Evolutionary conservation across 1,140 invertebrate species (phyloP).

Genomic region (Hylaeus volcanicus): DNA sequence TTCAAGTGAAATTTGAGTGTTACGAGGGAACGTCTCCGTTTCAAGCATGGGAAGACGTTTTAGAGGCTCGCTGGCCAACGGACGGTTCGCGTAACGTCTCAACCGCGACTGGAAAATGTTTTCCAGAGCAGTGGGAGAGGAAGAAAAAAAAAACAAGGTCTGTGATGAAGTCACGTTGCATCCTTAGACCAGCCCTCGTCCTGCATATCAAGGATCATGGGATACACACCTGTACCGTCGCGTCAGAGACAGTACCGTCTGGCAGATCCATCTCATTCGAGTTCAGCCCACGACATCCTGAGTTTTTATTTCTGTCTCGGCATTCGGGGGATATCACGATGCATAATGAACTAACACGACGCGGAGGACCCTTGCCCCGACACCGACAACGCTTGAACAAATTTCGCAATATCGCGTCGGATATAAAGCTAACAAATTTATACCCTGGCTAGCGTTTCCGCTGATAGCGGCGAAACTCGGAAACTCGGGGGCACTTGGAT

Average conservation of each 20-base stretch:
- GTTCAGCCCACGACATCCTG: not conserved
- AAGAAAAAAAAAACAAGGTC: slow-evolving; percentile 15
- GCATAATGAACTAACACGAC: slow-evolving; percentile 10
- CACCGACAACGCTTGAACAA: not conserved
- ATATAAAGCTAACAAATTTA: slow-evolving; percentile 4
- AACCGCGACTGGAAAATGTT: slow-evolving; percentile 39
- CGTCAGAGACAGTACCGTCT: not conserved
- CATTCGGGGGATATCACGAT: slow-evolving; percentile 2
- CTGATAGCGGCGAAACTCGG: not conserved
- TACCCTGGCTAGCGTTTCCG: not conserved
- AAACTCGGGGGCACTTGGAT: not conserved
- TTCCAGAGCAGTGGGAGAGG: not conserved
- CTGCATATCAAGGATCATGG: slow-evolving; percentile 57
- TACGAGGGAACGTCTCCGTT: slow-evolving; percentile 6
- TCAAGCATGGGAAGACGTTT: slow-evolving; percentile 8
- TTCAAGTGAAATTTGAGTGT: slow-evolving; percentile 32
- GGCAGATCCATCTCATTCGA: slow-evolving; percentile 5
- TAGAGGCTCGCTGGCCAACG: not conserved
- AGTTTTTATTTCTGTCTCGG: slow-evolving; percentile 20
- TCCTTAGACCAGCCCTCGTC: slow-evolving; percentile 42
- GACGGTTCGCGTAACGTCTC: slow-evolving; percentile 46
- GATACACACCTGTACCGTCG: not conserved
- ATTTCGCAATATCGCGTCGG: not conserved
- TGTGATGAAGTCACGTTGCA: slow-evolving; percentile 65
- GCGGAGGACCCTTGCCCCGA: too few relatives aligned